These are phyloP conservation scores for Meteorus cinctellus DNA, from an alignment of 2,888 invertebrate species.

Conservation along the genomic window DNA sequence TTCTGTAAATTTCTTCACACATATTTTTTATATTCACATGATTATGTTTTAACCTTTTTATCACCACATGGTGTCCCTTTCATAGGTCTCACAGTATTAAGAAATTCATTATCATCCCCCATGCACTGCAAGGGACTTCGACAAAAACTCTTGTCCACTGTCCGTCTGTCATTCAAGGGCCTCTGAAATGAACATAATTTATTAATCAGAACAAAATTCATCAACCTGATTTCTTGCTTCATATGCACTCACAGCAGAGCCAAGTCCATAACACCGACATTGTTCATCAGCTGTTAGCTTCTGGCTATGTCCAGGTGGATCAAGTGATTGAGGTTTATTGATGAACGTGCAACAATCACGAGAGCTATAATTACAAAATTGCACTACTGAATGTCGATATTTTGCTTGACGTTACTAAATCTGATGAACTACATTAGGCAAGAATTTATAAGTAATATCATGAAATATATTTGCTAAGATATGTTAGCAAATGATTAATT, in stretches of 20 bases:
- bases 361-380: not conserved
- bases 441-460: too few species aligned
- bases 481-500: too few species aligned
- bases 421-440: too few species aligned
- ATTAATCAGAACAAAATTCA: too few species aligned
- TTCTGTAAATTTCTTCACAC: too few species aligned
- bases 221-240: not conserved
- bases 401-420: not conserved
- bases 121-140: not conserved
- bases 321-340: not conserved
- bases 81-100: not conserved
- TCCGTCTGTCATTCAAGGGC: too few species aligned
- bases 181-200: too few species aligned
- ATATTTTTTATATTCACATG: too few species aligned
- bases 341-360: not conserved
- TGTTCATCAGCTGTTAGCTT: not conserved
- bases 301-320: not conserved
- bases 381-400: not conserved
- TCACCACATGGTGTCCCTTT: not conserved
- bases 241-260: not conserved
- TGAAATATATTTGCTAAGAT: too few species aligned
- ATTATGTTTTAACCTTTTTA: not conserved
- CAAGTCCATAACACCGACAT: not conserved
- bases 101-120: not conserved
- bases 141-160: not conserved